Base-by-base conservation (phyloP, 2,888 invertebrate species). In the Papilio elwesi region DNA sequence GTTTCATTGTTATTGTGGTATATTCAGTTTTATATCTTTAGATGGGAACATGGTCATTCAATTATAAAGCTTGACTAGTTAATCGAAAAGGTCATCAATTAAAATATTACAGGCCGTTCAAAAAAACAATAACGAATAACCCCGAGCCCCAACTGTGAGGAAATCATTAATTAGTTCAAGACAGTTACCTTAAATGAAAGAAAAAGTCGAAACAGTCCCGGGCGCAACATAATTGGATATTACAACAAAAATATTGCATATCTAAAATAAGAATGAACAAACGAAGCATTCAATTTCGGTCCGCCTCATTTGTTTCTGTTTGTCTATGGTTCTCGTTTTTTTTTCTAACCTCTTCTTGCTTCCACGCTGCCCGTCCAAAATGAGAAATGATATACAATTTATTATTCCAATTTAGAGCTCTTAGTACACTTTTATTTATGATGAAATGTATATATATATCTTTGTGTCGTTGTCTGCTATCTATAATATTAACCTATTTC, bases 121-220 rank as follows among this genome's bases (percentile, higher is more conserved):
- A 66, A 66, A 67, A 53, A 47, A 62, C 67, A 55, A 52, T 51
- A 49, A 73, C 74, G 74, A 78, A 79, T 80, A 85, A 73, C 85
- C 85, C 85, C 84, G 83, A 81, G 79, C 84, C 81, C 87, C 87
- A 81, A 82, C 87, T 85, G 88, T 82, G 87, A 87, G 84, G 85
- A 85, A 86, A 89, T 90, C 92, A 93, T 93, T 92, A 93, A 93
- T 92, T 92, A 93, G 91, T 87, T 83, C 86, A 84, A 81, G 81
- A 82, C 82, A 87, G 84, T 87, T 89, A 85, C 87, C 89, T 87
- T 82, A 83, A 84, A 86, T 82, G 82, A 87, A 86, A 84, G 85
- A 88, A 90, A 90, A 88, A 86, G 84, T 84, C 80, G 79, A 85
- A 87, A 89, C 87, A 85, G 87, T 88, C 87, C 85, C 15, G 68